A percentile compares a stretch with the other conserved stretches of the same genome.
These are phyloP conservation scores for Riptortus pedestris DNA, from an alignment of 1,140 invertebrate species.

Conservation along the genomic window DNA sequence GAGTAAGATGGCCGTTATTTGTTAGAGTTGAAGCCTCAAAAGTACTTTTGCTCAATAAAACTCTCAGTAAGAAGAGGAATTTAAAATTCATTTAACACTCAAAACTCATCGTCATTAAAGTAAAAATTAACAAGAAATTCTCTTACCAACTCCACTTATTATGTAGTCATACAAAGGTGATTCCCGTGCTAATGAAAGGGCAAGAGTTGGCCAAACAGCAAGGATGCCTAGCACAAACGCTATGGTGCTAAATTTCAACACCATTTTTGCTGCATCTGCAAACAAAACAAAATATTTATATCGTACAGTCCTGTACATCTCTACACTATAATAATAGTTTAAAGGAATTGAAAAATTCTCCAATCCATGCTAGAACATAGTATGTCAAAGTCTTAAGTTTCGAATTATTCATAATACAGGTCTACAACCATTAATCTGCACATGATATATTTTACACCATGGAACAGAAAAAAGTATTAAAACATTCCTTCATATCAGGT, in stretches of 20 bases:
- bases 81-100: background rate
- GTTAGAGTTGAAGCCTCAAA: background rate
- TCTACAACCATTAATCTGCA: background rate
- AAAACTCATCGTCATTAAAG: background rate
- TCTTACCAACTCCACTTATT: background rate
- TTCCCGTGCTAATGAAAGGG: background rate
- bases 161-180: constrained; percentile 3
- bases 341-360: background rate
- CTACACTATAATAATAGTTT: background rate
- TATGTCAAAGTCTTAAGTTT: background rate
- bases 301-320: background rate
- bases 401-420: background rate
- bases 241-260: background rate
- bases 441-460: background rate
- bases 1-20: background rate
- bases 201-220: background rate
- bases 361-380: background rate
- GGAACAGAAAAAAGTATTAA: background rate
- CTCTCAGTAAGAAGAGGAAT: background rate
- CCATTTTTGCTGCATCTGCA: background rate
- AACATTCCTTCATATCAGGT: no score
- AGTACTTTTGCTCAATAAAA: background rate
- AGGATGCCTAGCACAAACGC: background rate
- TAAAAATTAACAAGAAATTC: background rate
- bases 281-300: background rate